Percentiles rank a stretch among this genome's conserved stretches.
These are phyloP conservation scores for Amphimedon queenslandica DNA, from an alignment of 37 sponge, comb jelly and placozoan genomes.

Conservation along the genomic window DNA sequence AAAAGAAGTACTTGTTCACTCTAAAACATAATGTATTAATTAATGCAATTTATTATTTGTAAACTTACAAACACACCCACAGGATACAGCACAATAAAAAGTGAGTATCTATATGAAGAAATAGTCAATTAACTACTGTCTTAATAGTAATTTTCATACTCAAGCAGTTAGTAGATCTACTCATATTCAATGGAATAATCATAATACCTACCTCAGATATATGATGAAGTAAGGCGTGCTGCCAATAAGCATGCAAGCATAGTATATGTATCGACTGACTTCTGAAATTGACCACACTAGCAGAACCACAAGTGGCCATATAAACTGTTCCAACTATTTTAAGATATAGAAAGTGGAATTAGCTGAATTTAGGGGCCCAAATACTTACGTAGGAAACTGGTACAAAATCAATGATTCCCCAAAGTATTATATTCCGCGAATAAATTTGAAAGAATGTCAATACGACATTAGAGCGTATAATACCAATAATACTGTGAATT, in stretches of 20 bases:
- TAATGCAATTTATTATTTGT: too few species aligned
- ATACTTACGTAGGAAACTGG: too few species aligned
- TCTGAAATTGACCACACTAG: slow-evolving; percentile 88
- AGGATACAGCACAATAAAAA: slow-evolving; percentile 94
- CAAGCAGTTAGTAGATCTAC: too few species aligned
- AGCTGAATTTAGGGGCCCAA: too few species aligned
- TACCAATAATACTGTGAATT: slow-evolving; percentile 23
- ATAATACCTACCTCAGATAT: slow-evolving; percentile 74
- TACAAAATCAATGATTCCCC: too few species aligned
- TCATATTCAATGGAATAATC: not conserved
- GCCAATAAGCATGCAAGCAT: slow-evolving; percentile 68
- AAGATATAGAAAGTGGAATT: too few species aligned
- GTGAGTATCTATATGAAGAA: slow-evolving; percentile 66
- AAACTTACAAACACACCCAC: slow-evolving; percentile 86
- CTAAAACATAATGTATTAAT: slow-evolving; percentile 17
- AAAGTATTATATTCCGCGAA: slow-evolving; percentile 67
- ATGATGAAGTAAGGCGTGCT: slow-evolving; percentile 64
- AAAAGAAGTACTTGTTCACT: slow-evolving; percentile 76
- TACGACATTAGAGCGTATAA: slow-evolving; percentile 57
- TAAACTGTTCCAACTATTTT: too few species aligned
- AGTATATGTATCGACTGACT: slow-evolving; percentile 86
- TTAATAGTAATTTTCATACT: too few species aligned
- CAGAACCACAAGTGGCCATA: slow-evolving; percentile 52
- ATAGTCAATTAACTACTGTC: too few species aligned
- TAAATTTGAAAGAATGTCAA: slow-evolving; percentile 75